Base-by-base conservation (phyloP, 2,797 vertebrate genomes). In the Lagodon rhomboides region DNA sequence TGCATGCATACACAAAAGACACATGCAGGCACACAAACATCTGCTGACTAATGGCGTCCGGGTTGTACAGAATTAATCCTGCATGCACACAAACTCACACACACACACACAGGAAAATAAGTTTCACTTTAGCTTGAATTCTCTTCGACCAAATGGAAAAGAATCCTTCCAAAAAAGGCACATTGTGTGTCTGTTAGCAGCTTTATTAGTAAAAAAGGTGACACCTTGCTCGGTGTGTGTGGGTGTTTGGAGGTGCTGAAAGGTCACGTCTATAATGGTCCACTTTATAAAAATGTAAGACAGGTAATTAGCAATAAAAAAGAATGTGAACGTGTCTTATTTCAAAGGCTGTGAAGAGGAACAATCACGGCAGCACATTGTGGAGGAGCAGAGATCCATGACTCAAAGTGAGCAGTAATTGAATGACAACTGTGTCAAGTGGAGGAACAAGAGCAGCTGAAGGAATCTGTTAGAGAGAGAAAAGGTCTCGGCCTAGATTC, bases 41-140 rank as follows among this genome's bases (percentile, higher is more conserved):
- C 73, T 80, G 75, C 79, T 77, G 77, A 85, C 3, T 79, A 68
- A 85, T 56, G 50, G 12, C 54, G 30, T 74, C 23, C 15, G 46
- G 50, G 56, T 13, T 68, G 22, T 69, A 23, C 61, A 65, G 59
- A 68, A 64, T 43, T 0, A 18, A 27, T 66, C 59, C 66, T 54
- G 13, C 44, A 38, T n/a, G 6, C 22, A 17, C 11, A 51, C 54
- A 66, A 34, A 83, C 25, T 18, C 27, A 20, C 20, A 2, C 0
- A 0, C 12, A 0, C 0, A 6, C 22, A n/a, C 25, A 73, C n/a
- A 7, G 5, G 43, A 34, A 11, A 46, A 41, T 3, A 15, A 22
- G 41, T 47, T 75, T 55, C 16, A 54, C 69, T 65, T 43, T 17
- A 46, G 44, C 15, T 59, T 30, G 34, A 47, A 43, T 65, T 38